Percentiles rank a stretch among this genome's conserved stretches.
These are phyloP conservation scores for Typhlichthys eigenmanni DNA, from an alignment of 2,797 vertebrate genomes.

Conservation along the genomic window DNA sequence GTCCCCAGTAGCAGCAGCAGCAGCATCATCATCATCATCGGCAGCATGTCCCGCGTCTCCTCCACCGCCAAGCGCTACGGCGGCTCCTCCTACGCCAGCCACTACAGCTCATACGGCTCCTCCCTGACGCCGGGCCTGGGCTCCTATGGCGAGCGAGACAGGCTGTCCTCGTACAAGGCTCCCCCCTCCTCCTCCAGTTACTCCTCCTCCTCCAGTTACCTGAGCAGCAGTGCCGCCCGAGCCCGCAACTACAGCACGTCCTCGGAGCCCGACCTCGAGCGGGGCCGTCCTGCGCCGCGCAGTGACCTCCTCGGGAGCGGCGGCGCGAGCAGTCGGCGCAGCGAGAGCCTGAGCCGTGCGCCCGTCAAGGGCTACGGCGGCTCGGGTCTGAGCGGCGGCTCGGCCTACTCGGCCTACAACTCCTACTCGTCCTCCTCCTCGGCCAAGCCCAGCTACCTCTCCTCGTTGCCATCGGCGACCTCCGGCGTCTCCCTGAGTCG, in stretches of 20 bases:
- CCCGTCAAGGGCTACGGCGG: conserved; percentile 70
- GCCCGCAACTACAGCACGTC: conserved; percentile 80
- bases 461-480: conserved; percentile 66
- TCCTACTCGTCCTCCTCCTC: conserved; percentile 67
- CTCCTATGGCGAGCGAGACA: conserved; percentile 82
- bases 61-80: conserved; percentile 91
- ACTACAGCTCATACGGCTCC: conserved; percentile 86
- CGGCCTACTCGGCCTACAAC: conserved; percentile 75
- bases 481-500: conserved; percentile 79
- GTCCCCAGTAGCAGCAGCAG: conserved; percentile 72
- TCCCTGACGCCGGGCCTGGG: conserved; percentile 84
- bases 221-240: conserved; percentile 68
- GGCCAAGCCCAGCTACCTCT: conserved; percentile 81
- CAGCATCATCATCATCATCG: conserved; percentile 29
- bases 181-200: conserved; percentile 78
- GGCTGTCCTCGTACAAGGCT: conserved; percentile 83
- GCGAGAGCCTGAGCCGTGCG: conserved; percentile 82
- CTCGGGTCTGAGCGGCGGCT: conserved; percentile 82
- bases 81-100: conserved; percentile 85
- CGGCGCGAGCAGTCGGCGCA: conserved; percentile 62
- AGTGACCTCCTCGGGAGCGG: conserved; percentile 77
- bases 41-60: conserved; percentile 91
- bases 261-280: conserved; percentile 80
- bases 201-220: conserved; percentile 81
- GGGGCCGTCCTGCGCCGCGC: conserved; percentile 81